Base-by-base conservation (phyloP, 2,113 vertebrate species). In the Rhea americana region DNA sequence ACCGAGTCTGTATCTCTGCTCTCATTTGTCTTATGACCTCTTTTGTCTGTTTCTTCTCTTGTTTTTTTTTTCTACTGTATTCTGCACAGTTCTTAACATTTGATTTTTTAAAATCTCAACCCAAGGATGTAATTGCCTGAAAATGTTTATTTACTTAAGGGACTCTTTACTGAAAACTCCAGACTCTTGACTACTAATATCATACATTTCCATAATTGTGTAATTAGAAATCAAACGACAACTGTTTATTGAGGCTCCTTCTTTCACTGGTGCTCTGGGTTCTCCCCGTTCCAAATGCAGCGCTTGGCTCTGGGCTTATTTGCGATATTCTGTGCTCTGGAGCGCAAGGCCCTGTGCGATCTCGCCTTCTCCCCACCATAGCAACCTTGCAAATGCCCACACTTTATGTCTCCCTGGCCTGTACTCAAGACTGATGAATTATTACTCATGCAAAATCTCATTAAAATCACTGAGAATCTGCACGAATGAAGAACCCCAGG, bases 91-190 rank as follows among this genome's bases (percentile, higher is more conserved):
- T 39, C 66, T 37, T 13, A 26, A 20, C 43, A 4, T 41, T 77
- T 24, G 6, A 6, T 37, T 71, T 77, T 37, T 47, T 10, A 76
- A 96, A 96, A 91, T 84, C 94, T 90, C 94, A 93, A 82, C 91
- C 89, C 47, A 3, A 61, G 59, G 91, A 95, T 82, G 84, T 93
- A 97, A 97, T 97, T 21, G 87, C 96, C 96, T 65, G 93, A 92
- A 96, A 95, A 87, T 86, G 47, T 97, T 90, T 97, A 88, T 97
- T 97, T 97, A 96, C 97, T 96, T 97, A 94, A 97, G 98, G 97
- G 97, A 97, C 97, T 97, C 97, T 96, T 97, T 96, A 96, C 90
- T 81, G 94, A 97, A 96, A 91, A 97, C 97, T 97, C 97, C 95
- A 93, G 96, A 96, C 96, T 96, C 97, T 97, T 96, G 96, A 97